Base-by-base conservation (phyloP, 2,888 invertebrate genomes). In the Drosophila mayaguana region DNA sequence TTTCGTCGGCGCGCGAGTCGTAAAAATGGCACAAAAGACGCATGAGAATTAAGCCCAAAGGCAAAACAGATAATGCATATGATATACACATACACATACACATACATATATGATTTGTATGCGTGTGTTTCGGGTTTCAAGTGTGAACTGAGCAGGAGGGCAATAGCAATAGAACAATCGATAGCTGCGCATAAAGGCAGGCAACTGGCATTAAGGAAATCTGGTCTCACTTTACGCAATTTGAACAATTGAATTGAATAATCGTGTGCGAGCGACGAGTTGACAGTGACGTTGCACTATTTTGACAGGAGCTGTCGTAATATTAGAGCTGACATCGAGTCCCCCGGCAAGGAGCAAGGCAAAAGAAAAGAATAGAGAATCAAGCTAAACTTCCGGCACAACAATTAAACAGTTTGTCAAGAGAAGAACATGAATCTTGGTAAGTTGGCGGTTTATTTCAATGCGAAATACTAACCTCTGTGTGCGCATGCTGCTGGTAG, bases 401-500 rank as follows among this genome's bases (percentile, higher is more conserved):
- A 79, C 80, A 79, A 78, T 78, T 78, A 78, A 79, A 73, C 12
- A 34, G 20, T 20, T 18, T 5, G 5, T 12, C 14, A 11, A 18
- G 3, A 18, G 42, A 6, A 20, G 12, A 20, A 43, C 12, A 20
- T 18, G 42, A 62, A 51, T 28, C 40, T 18, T 18, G 12, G 22
- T 18, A 2, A 4, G 16, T n/a, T 38, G 18, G 9, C 16, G 12
- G 18, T n/a, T 20, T 20, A 36, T 3, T 28, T 2, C 25, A 11
- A 48, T 18, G 11, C 8, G 12, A 36, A 28, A 75, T 78, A 83
- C 89, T 90, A 91, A 93, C 93, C 92, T 93, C 93, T 63, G 92
- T 89, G 80, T 93, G 93, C 78, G 92, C 83, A 84, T 91, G 82
- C 81, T 81, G 83, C 85, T 84, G 83, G 66, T 84, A 87, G 56